Percentiles rank a stretch among this genome's conserved stretches.
Conservation (phyloP, 2,113 vertebrate genomes). For the Alethe diademata region DNA sequence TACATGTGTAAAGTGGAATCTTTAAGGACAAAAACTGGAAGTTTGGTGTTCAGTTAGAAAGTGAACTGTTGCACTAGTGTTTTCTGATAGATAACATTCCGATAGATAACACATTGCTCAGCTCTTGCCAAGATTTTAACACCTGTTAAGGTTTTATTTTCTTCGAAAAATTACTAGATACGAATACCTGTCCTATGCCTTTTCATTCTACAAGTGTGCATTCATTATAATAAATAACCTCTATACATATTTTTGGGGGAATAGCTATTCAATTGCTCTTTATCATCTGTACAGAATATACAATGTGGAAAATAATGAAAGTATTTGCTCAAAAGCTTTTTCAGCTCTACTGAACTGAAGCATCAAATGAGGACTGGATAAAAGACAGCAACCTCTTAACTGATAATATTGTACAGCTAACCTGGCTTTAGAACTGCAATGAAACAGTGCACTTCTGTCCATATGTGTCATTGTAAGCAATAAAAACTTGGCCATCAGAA, state of each 20-base stretch:
- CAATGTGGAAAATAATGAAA: not conserved
- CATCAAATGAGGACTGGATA: not conserved
- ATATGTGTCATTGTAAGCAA: not conserved
- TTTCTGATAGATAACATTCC: not conserved
- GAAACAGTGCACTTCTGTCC: not conserved
- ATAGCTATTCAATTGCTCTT: not conserved
- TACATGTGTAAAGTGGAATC: not conserved
- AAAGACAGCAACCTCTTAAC: not conserved
- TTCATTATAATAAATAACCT: not conserved
- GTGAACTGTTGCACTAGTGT: not conserved
- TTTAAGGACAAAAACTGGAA: not conserved
- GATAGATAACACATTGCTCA: not conserved
- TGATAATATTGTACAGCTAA: not conserved
- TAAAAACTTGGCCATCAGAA: not conserved
- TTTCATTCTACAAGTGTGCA: not conserved
- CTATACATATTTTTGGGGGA: not conserved
- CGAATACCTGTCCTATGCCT: not conserved
- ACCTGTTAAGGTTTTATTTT: not conserved
- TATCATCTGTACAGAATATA: not conserved
- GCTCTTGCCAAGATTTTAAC: not conserved
- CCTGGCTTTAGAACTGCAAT: not conserved
- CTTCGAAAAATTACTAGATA: not conserved
- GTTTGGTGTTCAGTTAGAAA: not conserved
- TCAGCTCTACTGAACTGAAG: not conserved
- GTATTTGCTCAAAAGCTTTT: not conserved